Percentiles rank a stretch among this genome's conserved stretches.
These are phyloP conservation scores for Labeo catla DNA, from an alignment of 2,113 vertebrate species.

Conservation along the genomic window DNA sequence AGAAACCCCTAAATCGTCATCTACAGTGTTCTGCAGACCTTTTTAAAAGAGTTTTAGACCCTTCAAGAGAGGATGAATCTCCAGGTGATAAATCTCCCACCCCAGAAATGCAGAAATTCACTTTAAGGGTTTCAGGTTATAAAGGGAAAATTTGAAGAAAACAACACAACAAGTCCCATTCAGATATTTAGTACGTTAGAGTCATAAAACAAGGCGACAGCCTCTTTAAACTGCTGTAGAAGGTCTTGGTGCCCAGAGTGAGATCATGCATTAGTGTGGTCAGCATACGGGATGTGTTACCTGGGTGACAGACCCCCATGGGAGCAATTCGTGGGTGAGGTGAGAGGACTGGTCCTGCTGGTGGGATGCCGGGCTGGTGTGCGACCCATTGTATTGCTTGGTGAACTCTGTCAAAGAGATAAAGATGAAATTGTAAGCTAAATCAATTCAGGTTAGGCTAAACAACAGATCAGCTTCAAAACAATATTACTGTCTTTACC, in stretches of 20 bases:
- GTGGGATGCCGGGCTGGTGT: slow-evolving; percentile 87
- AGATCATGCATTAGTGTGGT: slow-evolving; percentile 34
- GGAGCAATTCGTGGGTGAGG: slow-evolving; percentile 96
- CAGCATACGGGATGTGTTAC: slow-evolving; percentile 71
- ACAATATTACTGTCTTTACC: neutral
- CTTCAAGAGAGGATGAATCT: neutral
- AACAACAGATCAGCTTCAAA: slow-evolving; percentile 2
- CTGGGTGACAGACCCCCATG: slow-evolving; percentile 98
- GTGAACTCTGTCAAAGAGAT: slow-evolving; percentile 83
- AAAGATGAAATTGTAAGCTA: slow-evolving; percentile 3
- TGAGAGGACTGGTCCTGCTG: slow-evolving; percentile 94
- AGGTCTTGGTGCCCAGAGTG: slow-evolving; percentile 11
- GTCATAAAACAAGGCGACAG: neutral
- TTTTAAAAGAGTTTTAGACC: slow-evolving; percentile 2
- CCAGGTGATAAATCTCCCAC: neutral
- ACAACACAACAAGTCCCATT: neutral
- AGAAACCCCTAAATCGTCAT: slow-evolving; percentile 69
- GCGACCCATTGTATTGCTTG: slow-evolving; percentile 93
- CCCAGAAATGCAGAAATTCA: neutral
- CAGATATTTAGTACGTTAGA: neutral
- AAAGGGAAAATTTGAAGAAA: neutral
- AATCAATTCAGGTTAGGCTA: neutral
- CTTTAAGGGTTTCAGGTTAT: slow-evolving; percentile 41
- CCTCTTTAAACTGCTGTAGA: neutral
- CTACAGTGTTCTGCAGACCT: slow-evolving; percentile 45